A percentile compares a stretch with the other conserved stretches of the same genome.
Conservation (phyloP, 2,797 vertebrate genomes). For the Notamacropus eugenii region DNA sequence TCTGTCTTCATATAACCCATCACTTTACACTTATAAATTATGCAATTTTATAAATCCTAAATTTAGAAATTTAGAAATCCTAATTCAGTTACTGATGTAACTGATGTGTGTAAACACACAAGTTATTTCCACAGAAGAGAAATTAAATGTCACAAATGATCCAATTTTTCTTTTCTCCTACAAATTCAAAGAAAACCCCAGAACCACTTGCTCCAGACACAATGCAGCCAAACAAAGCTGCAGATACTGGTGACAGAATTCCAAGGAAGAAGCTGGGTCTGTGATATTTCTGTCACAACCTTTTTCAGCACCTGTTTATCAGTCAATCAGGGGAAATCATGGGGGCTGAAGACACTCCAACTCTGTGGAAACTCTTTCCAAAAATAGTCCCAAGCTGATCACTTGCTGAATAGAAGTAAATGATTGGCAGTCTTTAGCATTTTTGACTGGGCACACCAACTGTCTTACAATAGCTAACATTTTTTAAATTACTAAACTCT, state of each 20-base stretch:
- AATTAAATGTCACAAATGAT: neutral
- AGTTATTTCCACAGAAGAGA: neutral
- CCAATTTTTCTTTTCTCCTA: neutral
- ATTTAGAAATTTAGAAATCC: neutral
- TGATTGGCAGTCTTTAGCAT: constrained; percentile 74
- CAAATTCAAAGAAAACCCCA: neutral
- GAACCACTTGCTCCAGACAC: constrained; percentile 13
- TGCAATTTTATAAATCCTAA: neutral
- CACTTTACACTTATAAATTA: neutral
- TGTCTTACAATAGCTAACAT: constrained; percentile 42
- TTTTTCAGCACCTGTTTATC: constrained; percentile 82
- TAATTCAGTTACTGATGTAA: neutral
- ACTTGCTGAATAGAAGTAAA: constrained; percentile 71
- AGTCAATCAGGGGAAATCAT: constrained; percentile 79
- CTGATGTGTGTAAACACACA: neutral
- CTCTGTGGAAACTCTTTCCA: constrained; percentile 79
- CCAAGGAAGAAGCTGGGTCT: constrained; percentile 63
- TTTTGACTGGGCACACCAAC: constrained; percentile 61
- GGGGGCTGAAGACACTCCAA: constrained; percentile 74
- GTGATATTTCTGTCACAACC: constrained; percentile 82
- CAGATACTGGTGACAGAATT: constrained; percentile 44
- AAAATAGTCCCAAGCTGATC: constrained; percentile 79
- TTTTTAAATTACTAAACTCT: constrained; percentile 28
- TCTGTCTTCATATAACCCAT: constrained; percentile 23
- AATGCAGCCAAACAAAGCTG: neutral